Evolutionary conservation across 2,888 invertebrate genomes (phyloP).

Genomic region (Drosophila borealis): DNA sequence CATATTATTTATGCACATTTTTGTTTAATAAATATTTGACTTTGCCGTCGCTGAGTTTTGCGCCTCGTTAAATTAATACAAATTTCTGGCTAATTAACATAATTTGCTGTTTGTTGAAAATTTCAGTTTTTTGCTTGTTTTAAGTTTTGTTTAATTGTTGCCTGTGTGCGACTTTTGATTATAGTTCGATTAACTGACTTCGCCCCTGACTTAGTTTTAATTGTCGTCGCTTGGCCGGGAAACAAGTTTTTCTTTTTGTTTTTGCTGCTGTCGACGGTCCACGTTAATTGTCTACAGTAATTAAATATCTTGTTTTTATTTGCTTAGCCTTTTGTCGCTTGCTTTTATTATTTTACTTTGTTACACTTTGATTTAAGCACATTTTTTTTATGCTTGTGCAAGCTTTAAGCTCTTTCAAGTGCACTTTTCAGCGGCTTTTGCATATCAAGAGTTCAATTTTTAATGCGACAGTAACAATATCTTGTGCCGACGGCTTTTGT

Average conservation of each 20-base stretch:
- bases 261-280: conserved; percentile 4
- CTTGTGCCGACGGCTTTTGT: no score
- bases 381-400: no score
- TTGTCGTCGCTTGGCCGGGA: conserved; percentile 60
- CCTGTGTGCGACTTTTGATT: conserved; percentile 22
- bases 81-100: conserved; percentile 72
- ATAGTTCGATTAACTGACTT: neutral
- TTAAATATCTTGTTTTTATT: conserved; percentile 36
- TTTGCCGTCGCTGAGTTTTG: conserved; percentile 70
- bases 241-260: conserved; percentile 50
- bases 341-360: conserved; percentile 18
- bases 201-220: conserved; percentile 34
- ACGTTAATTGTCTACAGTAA: conserved; percentile 63
- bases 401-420: no score
- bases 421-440: no score
- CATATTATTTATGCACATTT: conserved; percentile 38
- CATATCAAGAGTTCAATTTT: no score
- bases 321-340: neutral
- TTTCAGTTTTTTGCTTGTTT: neutral
- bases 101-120: conserved; percentile 65
- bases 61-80: conserved; percentile 76
- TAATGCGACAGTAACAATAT: no score
- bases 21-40: conserved; percentile 38
- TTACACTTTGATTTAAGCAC: neutral
- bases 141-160: neutral